phyloP scores from a whole-genome alignment of 2,113 vertebrate genomes.

The Apaloderma vittatum region DNA sequence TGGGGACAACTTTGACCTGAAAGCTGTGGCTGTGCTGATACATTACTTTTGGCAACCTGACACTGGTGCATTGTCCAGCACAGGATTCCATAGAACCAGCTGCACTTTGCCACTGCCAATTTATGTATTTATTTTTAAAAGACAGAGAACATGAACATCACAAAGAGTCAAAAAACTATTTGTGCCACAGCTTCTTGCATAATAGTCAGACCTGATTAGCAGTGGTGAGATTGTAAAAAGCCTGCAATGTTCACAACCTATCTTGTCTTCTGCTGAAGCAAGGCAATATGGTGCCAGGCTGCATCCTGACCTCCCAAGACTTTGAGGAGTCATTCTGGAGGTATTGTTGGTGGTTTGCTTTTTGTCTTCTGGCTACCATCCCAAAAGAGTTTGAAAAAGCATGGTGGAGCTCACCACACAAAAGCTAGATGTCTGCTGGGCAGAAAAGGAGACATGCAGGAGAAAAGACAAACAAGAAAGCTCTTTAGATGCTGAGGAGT shows the following conservation, averaged over 20 bases:
- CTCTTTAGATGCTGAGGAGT: background rate
- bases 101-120: slow-evolving; percentile 8
- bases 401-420: background rate
- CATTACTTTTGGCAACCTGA: background rate
- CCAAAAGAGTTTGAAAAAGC: background rate
- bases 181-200: background rate
- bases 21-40: background rate
- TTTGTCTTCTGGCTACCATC: background rate
- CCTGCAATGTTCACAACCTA: background rate
- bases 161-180: background rate
- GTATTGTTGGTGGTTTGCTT: background rate
- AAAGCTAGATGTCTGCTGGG: background rate
- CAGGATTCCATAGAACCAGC: background rate
- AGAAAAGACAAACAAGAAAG: background rate
- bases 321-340: background rate
- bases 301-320: background rate
- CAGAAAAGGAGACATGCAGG: background rate
- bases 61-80: background rate
- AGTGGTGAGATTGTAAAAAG: background rate
- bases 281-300: background rate
- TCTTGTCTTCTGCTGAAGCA: background rate
- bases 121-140: slow-evolving; percentile 39
- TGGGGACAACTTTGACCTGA: background rate
- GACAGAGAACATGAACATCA: background rate
- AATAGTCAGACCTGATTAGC: background rate